phyloP scores from a whole-genome alignment of 1,140 invertebrate genomes.

The Ostrea edulis region DNA sequence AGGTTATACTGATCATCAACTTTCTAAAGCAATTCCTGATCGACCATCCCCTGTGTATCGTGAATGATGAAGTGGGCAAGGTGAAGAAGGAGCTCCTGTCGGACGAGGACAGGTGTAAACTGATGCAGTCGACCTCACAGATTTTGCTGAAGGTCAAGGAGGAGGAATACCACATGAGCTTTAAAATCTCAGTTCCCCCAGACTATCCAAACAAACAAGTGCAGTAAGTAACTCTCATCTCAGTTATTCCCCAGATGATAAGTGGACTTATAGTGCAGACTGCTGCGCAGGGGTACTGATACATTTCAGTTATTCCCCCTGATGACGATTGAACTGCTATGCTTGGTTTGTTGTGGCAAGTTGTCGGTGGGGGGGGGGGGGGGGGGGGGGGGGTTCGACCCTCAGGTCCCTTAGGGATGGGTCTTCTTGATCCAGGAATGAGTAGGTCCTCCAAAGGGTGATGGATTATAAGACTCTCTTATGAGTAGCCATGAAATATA shows the following conservation, averaged over 20 bases:
- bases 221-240: slow-evolving; percentile 80
- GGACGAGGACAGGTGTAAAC: slow-evolving; percentile 83
- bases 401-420: too few species aligned
- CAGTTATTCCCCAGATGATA: not conserved
- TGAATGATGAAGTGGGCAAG: slow-evolving; percentile 86
- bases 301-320: not conserved
- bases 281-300: too few species aligned
- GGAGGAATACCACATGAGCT: slow-evolving; percentile 83
- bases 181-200: slow-evolving; percentile 84
- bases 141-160: slow-evolving; percentile 83
- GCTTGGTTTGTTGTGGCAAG: too few species aligned
- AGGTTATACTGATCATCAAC: slow-evolving; percentile 82
- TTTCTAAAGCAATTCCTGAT: slow-evolving; percentile 86
- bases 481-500: too few species aligned
- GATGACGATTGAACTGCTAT: too few species aligned
- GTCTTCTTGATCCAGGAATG: too few species aligned
- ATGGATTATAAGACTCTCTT: too few species aligned
- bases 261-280: too few species aligned
- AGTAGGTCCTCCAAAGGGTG: too few species aligned
- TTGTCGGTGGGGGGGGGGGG: too few species aligned
- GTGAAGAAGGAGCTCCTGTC: slow-evolving; percentile 81
- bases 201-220: slow-evolving; percentile 84
- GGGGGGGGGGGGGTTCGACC: too few species aligned
- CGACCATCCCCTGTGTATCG: slow-evolving; percentile 87
- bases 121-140: slow-evolving; percentile 85